A percentile compares a stretch with the other conserved stretches of the same genome.
phyloP scores from a whole-genome alignment of 2,888 invertebrate species.

The Tinea trinotella region DNA sequence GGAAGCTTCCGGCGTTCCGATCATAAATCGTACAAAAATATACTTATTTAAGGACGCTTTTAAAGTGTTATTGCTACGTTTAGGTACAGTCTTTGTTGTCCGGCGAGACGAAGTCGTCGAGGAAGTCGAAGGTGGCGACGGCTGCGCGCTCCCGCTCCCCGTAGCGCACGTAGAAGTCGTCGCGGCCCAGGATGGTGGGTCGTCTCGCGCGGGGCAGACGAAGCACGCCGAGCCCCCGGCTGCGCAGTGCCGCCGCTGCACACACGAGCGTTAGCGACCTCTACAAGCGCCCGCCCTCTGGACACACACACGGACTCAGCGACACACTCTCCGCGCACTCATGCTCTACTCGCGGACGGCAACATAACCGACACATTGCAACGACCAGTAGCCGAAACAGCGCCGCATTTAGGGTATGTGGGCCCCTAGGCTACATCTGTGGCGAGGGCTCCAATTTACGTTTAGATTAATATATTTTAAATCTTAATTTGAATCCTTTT shows the following conservation, averaged over 20 bases:
- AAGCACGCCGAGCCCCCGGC: conserved; percentile 70
- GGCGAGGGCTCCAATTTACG: no score
- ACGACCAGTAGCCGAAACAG: no score
- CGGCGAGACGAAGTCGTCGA: conserved; percentile 74
- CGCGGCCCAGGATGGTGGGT: conserved; percentile 82
- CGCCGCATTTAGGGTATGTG: conserved; percentile 6
- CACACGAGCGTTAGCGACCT: conserved; percentile 34
- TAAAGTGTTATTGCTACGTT: conserved; percentile 19
- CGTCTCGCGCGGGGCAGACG: conserved; percentile 66
- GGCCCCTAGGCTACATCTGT: no score
- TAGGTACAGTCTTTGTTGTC: conserved; percentile 61
- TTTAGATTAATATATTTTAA: no score
- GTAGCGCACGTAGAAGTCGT: conserved; percentile 83
- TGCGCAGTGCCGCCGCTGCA: conserved; percentile 75
- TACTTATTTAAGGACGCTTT: conserved; percentile 10
- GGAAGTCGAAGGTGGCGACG: conserved; percentile 85
- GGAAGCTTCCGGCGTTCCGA: conserved; percentile 11
- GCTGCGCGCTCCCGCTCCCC: conserved; percentile 84
- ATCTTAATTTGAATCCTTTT: no score
- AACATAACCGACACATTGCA: not conserved
- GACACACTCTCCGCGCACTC: conserved; percentile 18
- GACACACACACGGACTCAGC: conserved; percentile 28
- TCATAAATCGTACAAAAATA: conserved; percentile 14
- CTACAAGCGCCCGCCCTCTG: conserved; percentile 44
- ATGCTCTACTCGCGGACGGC: conserved; percentile 7